Evolutionary conservation across 2,797 vertebrate genomes (phyloP).

Genomic region (Centroberyx gerrardi): DNA sequence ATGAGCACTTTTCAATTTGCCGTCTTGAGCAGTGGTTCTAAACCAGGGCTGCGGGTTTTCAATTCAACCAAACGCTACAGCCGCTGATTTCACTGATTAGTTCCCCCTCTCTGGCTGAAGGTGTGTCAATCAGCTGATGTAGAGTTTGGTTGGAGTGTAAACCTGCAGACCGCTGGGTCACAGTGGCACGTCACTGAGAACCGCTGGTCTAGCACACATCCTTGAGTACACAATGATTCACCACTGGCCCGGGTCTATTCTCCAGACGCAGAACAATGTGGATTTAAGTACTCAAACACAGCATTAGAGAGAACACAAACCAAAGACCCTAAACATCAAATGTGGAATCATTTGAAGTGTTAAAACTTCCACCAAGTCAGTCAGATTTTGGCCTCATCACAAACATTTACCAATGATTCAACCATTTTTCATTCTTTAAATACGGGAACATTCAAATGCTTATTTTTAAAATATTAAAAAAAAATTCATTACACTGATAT

Average conservation of each 20-base stretch:
- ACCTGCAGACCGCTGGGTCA: conserved; percentile 33
- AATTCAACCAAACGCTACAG: conserved; percentile 20
- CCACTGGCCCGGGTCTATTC: conserved; percentile 8
- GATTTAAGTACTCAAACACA: conserved; percentile 59
- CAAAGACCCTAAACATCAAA: conserved; percentile 54
- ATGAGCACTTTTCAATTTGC: conserved; percentile 48
- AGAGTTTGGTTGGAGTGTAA: conserved; percentile 46
- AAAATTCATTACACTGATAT: conserved; percentile 71
- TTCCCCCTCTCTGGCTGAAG: conserved; percentile 32
- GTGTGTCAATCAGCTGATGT: conserved; percentile 39
- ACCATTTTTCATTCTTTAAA: conserved; percentile 70
- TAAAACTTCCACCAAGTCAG: conserved; percentile 60
- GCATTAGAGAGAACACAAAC: conserved; percentile 59
- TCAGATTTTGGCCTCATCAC: conserved; percentile 63
- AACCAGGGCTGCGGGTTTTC: conserved; percentile 17
- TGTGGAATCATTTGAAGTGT: conserved; percentile 74
- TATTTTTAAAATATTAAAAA: conserved; percentile 50
- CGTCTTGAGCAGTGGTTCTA: conserved; percentile 26
- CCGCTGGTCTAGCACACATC: neutral
- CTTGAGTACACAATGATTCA: conserved; percentile 3
- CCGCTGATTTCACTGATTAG: conserved; percentile 34
- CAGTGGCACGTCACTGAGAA: no score
- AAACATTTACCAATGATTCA: conserved; percentile 44
- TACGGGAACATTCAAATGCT: conserved; percentile 74
- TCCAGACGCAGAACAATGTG: conserved; percentile 46